Conservation (phyloP, 2,797 vertebrate species). For the Nothura maculosa region DNA sequence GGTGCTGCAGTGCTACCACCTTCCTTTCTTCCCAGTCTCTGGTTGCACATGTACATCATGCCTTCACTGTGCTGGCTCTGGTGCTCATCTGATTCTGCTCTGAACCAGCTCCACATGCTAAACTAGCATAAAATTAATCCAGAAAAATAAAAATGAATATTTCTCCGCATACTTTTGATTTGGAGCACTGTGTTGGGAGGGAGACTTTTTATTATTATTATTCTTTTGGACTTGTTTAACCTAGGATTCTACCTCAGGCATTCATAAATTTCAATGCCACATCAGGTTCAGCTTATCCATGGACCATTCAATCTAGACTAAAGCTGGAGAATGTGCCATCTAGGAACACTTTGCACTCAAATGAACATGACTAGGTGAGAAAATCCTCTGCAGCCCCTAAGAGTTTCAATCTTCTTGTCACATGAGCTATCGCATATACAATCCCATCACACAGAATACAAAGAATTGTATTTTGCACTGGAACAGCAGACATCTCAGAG, state of each 20-base stretch:
- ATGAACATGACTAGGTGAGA: background rate
- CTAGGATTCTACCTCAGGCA: background rate
- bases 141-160: conserved; percentile 11
- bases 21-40: conserved; percentile 14
- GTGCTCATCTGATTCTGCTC: background rate
- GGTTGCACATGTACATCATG: conserved; percentile 46
- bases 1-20: conserved; percentile 24
- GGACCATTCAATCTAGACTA: background rate
- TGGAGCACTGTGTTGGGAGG: background rate
- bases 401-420: background rate
- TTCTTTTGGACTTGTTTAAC: background rate
- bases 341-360: background rate
- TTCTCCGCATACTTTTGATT: background rate
- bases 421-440: background rate
- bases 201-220: background rate
- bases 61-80: conserved; percentile 7
- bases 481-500: background rate
- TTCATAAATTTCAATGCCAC: background rate
- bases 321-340: background rate
- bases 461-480: background rate
- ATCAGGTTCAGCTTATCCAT: background rate
- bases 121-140: background rate
- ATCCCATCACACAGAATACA: background rate
- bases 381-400: background rate
- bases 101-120: background rate